Evolutionary conservation across 2,113 vertebrate species (phyloP), one percentile per base, ranked within the genome.

Genomic region (Eleginops maclovinus): DNA sequence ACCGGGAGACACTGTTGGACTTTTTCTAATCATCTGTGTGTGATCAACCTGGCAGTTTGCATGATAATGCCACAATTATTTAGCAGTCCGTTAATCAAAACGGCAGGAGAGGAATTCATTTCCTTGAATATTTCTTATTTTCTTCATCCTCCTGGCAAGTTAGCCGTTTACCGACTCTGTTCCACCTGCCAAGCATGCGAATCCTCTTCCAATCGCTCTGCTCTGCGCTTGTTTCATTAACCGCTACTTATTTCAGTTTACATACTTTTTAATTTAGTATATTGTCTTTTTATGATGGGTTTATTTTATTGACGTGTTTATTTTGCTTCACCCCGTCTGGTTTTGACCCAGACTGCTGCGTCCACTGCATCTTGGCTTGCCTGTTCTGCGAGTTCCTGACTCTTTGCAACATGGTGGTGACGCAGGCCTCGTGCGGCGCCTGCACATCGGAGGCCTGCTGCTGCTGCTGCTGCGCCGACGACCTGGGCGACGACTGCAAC

Each of bases 311-410:
- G 24, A 46, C 13, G 11, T 49, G 2, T 54, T 76, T 70, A 21
- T 50, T 31, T 85, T 5, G 64, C 24, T 50, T 59, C 81, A 26
- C 67, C 41, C 24, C 8, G 63, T 40, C 58, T 59, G 77, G 8
- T 76, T 69, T 53, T 19, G 68, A 79, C 24, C 0, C 95, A 99
- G 97, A 98, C 91, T 98, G 98, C 92, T 99, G 97, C 22, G 97
- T 99, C 87, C 98, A 98, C 94, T 99, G 97, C 90, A 97, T 99
- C 95, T 91, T 99, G 93, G 97, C 97, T n/a, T 99, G 98, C 93
- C 95, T 99, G 88, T 99, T 99, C 94, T 99, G 98, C 76, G 97
- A 99, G 95, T 99, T 99, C 92, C 94, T 98, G 83, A 95, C 96
- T 11, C 96, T 99, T 80, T 99, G 98, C 94, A 98, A 99, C 91